phyloP scores from a whole-genome alignment of 2,797 vertebrate species.

The Lacerta bilineata region DNA sequence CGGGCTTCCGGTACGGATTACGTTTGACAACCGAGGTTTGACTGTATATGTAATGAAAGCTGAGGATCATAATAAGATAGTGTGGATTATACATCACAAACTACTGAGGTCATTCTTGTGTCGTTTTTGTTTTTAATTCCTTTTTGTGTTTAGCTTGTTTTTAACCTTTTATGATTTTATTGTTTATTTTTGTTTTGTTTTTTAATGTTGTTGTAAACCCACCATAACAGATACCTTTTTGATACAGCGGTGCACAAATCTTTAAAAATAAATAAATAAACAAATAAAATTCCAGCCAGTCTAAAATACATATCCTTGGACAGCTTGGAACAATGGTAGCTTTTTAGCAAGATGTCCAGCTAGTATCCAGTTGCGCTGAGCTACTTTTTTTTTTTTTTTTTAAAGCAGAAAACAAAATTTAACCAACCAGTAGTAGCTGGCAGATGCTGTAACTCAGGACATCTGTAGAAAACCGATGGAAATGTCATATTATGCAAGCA shows the following conservation, averaged over 20 bases:
- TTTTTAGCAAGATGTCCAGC: constrained; percentile 3
- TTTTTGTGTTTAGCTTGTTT: too few relatives aligned
- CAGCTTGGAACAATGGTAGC: not conserved
- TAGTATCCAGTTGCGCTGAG: not conserved
- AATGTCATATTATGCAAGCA: constrained; percentile 30
- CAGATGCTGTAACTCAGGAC: constrained; percentile 11
- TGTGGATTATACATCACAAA: not conserved
- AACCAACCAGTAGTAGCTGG: not conserved
- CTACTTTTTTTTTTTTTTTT: not conserved
- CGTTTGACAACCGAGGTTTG: too few relatives aligned
- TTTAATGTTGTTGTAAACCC: too few relatives aligned
- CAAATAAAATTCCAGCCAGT: not conserved
- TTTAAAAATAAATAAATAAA: not conserved
- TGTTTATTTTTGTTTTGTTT: too few relatives aligned
- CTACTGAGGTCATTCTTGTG: too few relatives aligned
- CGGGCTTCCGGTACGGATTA: too few relatives aligned
- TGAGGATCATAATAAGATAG: not conserved
- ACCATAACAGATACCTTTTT: too few relatives aligned
- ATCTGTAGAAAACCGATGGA: not conserved
- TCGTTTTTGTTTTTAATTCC: too few relatives aligned
- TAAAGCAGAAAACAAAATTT: constrained; percentile 11
- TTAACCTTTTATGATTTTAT: too few relatives aligned
- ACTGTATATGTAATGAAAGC: not conserved
- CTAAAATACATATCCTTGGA: not conserved
- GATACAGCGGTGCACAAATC: too few relatives aligned